Evolutionary conservation across 2,113 vertebrate species (phyloP), one percentile per base, ranked within the genome.

Genomic region (Podarcis muralis): DNA sequence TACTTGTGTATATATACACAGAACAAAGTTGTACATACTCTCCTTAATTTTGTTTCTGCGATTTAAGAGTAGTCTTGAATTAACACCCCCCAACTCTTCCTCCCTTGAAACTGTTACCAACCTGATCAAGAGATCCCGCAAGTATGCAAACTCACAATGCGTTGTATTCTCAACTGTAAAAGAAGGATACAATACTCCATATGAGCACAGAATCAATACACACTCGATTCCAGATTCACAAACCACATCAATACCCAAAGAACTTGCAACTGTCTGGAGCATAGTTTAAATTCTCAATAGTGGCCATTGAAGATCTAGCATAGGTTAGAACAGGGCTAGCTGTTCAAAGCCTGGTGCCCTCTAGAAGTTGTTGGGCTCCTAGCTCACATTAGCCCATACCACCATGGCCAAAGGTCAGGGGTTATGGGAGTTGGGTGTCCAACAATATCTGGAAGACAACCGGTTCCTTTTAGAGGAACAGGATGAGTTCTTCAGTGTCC

Each of bases 81-180:
- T 40, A 66, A 57, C 48, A 81, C 25, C n/a, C 18, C 30, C 7
- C 23, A 35, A 16, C 1, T 18, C 12, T n/a, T 5, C 1, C 5
- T n/a, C 16, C 86, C 90, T 74, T 81, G 72, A 65, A 11, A 59
- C 65, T 84, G 18, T n/a, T 78, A 96, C 95, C 6, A 0, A 99
- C 99, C 99, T 99, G 97, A 99, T 99, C 74, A 99, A 98, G 88
- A 99, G 98, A 95, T 99, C 99, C 90, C 99, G 97, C 96, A 99
- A 97, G 95, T 98, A 98, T 74, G 99, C 98, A 43, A 99, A 99
- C 98, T 99, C 99, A 95, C 99, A 99, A 96, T 99, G 99, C 90
- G 97, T 97, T 59, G 98, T 98, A 90, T 99, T 99, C 96, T 99
- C 99, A 89, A 99, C 99, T 99, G 97, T 18, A 94, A 93, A 85